Evolutionary conservation across 1,140 invertebrate species (phyloP), one percentile per base, ranked within the genome.

Genomic region (Sycobia sp.): DNA sequence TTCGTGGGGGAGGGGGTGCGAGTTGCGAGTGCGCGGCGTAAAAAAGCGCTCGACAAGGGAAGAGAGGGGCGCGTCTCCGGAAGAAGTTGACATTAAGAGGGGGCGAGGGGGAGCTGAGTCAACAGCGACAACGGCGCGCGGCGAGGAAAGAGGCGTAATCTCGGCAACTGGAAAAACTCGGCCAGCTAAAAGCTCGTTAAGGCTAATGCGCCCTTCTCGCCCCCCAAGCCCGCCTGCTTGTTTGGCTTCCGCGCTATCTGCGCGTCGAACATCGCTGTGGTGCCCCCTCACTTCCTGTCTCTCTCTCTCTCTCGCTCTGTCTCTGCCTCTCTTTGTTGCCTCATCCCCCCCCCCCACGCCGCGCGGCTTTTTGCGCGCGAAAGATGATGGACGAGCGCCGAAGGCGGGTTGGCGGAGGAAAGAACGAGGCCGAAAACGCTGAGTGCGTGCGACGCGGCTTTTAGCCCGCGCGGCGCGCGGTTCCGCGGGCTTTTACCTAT

Each of bases 141-240:
- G 29, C 29, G 29, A 32, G 29, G 29, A 32, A 20, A 20, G 34
- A 4, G 50, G 18, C n/a, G 10, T 60, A 55, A 59, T 44, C 56
- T 61, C 51, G 29, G 60, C 36, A 14, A 39, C 51, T 41, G 16
- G 27, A 61, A 65, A 71, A 66, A 70, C 64, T 55, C 61, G 64
- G 63, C 67, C 68, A 50, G 69, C 73, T 77, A 76, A 77, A 78
- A 78, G 75, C 72, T 78, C 76, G 75, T 78, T 78, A 78, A 77
- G 73, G 74, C 74, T 78, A 77, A 78, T 78, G 76, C 56, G 71
- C 66, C 29, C 51, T 23, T 50, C 14, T 10, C 23, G 4, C 1
- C 39, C 16, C 0, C 39, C 36, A 11, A 4, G 29, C 5, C 29
- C 29, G 29, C 29, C 29, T 23, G 51, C 34, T 39, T 27, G 16